Evolutionary conservation across 2,113 vertebrate species (phyloP), one percentile per base, ranked within the genome.

Genomic region (Nanorana parkeri): DNA sequence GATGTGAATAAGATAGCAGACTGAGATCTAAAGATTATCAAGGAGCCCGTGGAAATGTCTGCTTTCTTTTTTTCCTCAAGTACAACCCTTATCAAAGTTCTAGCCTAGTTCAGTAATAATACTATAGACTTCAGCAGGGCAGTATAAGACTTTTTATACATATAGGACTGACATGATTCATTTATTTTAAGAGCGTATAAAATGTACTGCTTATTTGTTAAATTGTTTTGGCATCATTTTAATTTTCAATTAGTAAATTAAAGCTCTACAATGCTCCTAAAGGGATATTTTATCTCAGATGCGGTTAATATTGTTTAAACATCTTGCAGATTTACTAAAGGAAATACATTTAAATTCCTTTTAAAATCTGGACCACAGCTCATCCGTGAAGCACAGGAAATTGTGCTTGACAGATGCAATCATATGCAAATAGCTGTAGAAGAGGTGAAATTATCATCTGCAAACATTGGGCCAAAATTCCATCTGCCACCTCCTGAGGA

Each of bases 381-480:
- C 87, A 84, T 84, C 86, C 84, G 86, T 89, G 86, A 79, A 91
- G 87, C 85, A 87, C 83, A 91, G 84, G 87, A 91, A 90, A 91
- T 87, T 89, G 88, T 89, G 90, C 88, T 92, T 93, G 90, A 86
- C 92, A 93, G 88, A 91, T 91, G 92, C 94, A 94, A 91, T 95
- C 95, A 92, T 92, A 96, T 96, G 95, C 95, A 96, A 96, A 97
- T 96, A 89, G 87, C 66, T 90, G 89, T 92, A 93, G 93, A 91
- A 95, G 94, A 92, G 92, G 91, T 90, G 87, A 94, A 95, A 96
- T 96, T 96, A 96, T 96, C 96, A 96, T 96, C 93, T 95, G 92
- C 96, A 96, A 96, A 96, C 95, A 96, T 88, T 93, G 93, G 92
- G 87, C 88, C 90, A 92, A 93, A 95, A 96, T 96, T 96, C 95